Conservation (phyloP, 2,113 vertebrate species). For the Parotia lawesii region DNA sequence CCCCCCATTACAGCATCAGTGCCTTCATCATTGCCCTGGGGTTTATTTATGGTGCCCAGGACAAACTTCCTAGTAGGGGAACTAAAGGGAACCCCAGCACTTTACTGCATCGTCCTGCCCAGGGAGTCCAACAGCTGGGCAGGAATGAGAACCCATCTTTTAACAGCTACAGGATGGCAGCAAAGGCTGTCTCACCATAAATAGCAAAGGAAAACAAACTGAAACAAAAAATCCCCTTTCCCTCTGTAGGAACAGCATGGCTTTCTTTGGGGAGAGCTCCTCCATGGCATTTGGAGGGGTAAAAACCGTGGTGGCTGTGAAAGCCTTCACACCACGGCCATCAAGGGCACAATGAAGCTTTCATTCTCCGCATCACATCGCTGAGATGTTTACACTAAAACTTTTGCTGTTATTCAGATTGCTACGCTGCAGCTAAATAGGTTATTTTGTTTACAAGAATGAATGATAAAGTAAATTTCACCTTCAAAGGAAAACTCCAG, state of each 20-base stretch:
- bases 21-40: not conserved
- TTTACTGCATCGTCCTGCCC: not conserved
- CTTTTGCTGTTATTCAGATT: not conserved
- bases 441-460: not conserved
- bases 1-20: not conserved
- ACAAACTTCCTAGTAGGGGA: not conserved
- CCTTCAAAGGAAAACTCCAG: not conserved
- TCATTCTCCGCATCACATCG: not conserved
- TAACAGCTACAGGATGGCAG: not conserved
- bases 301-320: rapidly evolving
- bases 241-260: rapidly evolving
- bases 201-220: not conserved
- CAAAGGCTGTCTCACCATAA: not conserved
- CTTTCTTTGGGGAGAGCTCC: not conserved
- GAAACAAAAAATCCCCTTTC: not conserved
- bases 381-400: not conserved
- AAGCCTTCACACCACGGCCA: not conserved
- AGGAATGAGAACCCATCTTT: not conserved
- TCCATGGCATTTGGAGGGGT: not conserved
- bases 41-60: not conserved
- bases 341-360: not conserved
- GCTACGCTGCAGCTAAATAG: not conserved
- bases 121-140: not conserved
- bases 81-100: not conserved
- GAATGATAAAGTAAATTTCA: not conserved